phyloP scores from a whole-genome alignment of 1,140 invertebrate species.

The Lithobius niger region DNA sequence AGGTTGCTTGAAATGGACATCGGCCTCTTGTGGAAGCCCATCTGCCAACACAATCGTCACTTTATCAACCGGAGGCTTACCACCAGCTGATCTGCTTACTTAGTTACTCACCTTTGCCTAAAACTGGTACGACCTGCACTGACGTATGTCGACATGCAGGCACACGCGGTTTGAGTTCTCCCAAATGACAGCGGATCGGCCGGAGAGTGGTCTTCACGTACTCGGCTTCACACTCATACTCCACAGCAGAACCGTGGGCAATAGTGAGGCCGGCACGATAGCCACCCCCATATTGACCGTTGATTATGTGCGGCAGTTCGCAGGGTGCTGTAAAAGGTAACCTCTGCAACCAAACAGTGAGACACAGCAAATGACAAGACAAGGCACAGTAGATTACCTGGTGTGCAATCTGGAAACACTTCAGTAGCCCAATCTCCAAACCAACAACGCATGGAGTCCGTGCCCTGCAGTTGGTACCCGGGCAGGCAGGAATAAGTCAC shows the following conservation, averaged over 20 bases:
- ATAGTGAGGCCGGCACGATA: conserved; percentile 62
- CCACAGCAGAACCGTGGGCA: conserved; percentile 50
- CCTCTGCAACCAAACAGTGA: conserved; percentile 2
- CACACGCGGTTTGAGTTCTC: conserved; percentile 42
- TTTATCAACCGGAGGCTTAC: conserved; percentile 10
- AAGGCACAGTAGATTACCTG: no score
- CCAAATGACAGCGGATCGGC: conserved; percentile 49
- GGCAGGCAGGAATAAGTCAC: conserved; percentile 49
- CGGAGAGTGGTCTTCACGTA: conserved; percentile 35
- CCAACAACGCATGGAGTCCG: conserved; percentile 54
- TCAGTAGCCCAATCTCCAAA: conserved; percentile 59
- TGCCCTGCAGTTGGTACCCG: conserved; percentile 52
- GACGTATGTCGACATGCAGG: conserved; percentile 36
- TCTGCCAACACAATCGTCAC: conserved; percentile 12
- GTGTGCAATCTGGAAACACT: conserved; percentile 56
- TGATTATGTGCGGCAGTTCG: conserved; percentile 50
- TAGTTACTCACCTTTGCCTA: conserved; percentile 13
- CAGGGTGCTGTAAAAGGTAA: conserved; percentile 46
- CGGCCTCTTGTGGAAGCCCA: conserved; percentile 16
- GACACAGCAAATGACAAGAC: conserved; percentile 8
- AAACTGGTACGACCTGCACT: conserved; percentile 9
- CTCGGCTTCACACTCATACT: conserved; percentile 39
- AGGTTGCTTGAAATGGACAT: conserved; percentile 23
- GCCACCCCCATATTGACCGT: conserved; percentile 57
- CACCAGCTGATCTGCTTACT: background rate